phyloP scores from a whole-genome alignment of 2,113 vertebrate genomes.

The Geothlypis trichas region DNA sequence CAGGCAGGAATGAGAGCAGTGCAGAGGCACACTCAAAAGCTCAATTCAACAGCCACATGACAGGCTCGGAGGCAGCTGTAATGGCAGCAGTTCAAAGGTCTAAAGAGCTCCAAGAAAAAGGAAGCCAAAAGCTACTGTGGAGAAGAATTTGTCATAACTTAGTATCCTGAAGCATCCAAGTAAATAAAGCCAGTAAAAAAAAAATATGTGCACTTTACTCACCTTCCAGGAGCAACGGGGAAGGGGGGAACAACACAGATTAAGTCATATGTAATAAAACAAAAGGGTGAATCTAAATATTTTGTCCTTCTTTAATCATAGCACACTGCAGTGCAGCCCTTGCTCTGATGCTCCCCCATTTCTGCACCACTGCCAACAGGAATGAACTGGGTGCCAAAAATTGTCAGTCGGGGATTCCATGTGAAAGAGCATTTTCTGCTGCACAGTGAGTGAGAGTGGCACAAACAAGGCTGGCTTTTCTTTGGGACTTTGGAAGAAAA shows the following conservation, averaged over 20 bases:
- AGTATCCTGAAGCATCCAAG: conserved; percentile 26
- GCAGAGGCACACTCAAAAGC: conserved; percentile 63
- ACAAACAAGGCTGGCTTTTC: not conserved
- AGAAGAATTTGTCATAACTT: conserved; percentile 54
- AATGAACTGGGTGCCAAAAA: not conserved
- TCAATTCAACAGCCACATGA: conserved; percentile 63
- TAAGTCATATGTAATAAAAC: not conserved
- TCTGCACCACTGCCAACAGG: not conserved
- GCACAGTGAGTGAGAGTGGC: not conserved
- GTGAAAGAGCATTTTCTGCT: not conserved
- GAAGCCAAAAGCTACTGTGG: conserved; percentile 62
- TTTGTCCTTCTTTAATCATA: not conserved
- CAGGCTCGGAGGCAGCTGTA: conserved; percentile 59
- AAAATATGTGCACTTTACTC: not conserved
- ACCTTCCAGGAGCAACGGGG: not conserved
- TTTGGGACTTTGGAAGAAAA: not conserved
- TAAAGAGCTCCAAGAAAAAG: conserved; percentile 47
- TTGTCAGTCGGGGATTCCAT: not conserved
- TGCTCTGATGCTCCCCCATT: not conserved
- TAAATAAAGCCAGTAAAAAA: conserved; percentile 39
- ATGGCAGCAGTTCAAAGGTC: conserved; percentile 67
- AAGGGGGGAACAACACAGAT: not conserved
- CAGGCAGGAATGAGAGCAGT: conserved; percentile 41
- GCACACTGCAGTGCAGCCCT: not conserved
- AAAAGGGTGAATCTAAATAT: not conserved